Conservation (phyloP, 2,113 vertebrate species). For the Eclectus roratus region DNA sequence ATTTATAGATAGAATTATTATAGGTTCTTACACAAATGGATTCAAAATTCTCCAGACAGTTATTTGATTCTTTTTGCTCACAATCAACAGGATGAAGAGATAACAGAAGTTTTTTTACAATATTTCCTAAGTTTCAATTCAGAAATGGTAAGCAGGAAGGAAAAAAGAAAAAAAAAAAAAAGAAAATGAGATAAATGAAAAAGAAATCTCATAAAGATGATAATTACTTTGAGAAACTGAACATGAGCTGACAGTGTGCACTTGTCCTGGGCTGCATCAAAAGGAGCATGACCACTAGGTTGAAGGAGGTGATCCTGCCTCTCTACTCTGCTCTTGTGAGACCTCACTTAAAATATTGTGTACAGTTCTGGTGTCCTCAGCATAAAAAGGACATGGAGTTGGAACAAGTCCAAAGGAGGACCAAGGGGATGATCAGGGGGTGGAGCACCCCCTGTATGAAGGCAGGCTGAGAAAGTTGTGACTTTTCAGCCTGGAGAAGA, state of each 20-base stretch:
- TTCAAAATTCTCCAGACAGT: not conserved
- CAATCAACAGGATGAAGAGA: not conserved
- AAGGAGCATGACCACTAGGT: not conserved
- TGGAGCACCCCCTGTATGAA: too few species aligned
- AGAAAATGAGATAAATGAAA: not conserved
- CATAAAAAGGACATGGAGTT: too few species aligned
- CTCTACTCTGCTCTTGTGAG: not conserved
- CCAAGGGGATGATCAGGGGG: too few species aligned
- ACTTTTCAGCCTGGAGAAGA: too few species aligned
- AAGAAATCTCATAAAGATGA: not conserved
- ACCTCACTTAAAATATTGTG: not conserved
- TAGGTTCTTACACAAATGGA: not conserved
- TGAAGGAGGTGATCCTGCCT: not conserved
- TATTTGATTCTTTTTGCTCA: not conserved
- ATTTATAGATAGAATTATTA: not conserved
- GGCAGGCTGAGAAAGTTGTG: too few species aligned
- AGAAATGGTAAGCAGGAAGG: not conserved
- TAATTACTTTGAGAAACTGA: not conserved
- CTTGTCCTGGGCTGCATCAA: not conserved
- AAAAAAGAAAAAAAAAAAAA: not conserved
- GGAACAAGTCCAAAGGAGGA: too few species aligned
- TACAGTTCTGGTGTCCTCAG: not conserved
- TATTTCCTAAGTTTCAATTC: not conserved
- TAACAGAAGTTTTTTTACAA: not conserved
- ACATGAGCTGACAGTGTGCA: not conserved